Base-by-base conservation (phyloP, 2,797 vertebrate species). In the Apodemus agrarius region DNA sequence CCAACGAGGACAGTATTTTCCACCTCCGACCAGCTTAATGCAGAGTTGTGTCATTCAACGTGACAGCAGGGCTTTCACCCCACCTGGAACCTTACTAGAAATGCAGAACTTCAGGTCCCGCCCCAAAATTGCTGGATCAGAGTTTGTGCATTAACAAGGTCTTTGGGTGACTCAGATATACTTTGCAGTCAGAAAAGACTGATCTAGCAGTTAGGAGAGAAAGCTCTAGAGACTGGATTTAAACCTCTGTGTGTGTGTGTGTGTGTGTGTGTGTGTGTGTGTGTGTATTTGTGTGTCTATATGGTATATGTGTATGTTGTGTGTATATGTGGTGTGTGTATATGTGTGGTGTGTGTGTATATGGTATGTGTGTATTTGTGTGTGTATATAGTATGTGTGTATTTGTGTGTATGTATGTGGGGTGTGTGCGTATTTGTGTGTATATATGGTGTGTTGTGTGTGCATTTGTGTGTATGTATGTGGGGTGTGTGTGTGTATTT, bases 161-260 rank as follows among this genome's bases (percentile, higher is more conserved):
- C 12, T 16, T 67, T 0, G 1, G 5, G 54, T 67, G 17, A 81
- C 10, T 87, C 31, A 1, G 0, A 1, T 6, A 10, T 2, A 10
- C 8, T 37, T 52, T 31, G 9, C 37, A 63, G 29, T 16, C 63
- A 54, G 80, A 67, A 80, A 79, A 24, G 34, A 22, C 34, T n/a
- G 37, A 72, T 26, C n/a, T 54, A 22, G 7, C 12, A 3, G 65
- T 85, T 37, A 75, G 69, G 43, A 87, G 59, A 89, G 69, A 81
- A 90, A 83, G 43, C 1, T 31, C 43, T 34, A 40, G 49, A 86
- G 8, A 29, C 1, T 2, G 17, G 37, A 14, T 59, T 85, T 90
- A 11, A 26, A 29, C 65, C 78, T 74, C 31, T 11, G 7, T 78
- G n/a, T 82, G 5, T 12, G 40, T 76, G 34, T 94, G 82, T 49